Conservation (phyloP, 2,888 invertebrate genomes). For the Ormyrus thymus region DNA sequence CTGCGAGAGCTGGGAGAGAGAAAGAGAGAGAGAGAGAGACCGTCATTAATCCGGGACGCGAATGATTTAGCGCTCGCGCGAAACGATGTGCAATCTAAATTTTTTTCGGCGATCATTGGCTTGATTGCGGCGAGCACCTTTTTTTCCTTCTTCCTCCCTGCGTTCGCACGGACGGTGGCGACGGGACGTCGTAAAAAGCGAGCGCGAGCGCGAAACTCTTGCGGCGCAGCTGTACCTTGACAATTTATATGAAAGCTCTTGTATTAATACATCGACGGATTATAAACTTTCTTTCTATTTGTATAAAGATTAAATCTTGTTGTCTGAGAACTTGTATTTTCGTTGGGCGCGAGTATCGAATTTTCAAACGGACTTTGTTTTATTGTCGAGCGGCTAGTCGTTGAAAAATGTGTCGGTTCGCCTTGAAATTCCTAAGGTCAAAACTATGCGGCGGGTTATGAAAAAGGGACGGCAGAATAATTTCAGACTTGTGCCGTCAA, state of each 20-base stretch:
- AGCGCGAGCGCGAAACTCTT: background rate
- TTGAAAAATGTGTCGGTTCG: too few species aligned
- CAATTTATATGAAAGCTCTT: too few species aligned
- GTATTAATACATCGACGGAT: background rate
- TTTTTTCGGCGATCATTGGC: constrained; percentile 43
- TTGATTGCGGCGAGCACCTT: constrained; percentile 39
- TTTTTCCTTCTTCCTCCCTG: constrained; percentile 4
- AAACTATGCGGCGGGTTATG: too few species aligned
- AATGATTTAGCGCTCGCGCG: constrained; percentile 57
- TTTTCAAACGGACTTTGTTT: too few species aligned
- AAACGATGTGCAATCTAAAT: constrained; percentile 46
- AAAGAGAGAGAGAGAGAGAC: constrained; percentile 12
- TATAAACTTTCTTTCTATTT: too few species aligned
- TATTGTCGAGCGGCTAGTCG: too few species aligned
- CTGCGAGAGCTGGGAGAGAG: background rate
- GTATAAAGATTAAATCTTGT: too few species aligned
- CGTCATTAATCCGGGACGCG: constrained; percentile 49
- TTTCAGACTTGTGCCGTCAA: constrained; percentile 2
- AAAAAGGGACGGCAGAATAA: constrained; percentile 14
- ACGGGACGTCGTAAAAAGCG: background rate
- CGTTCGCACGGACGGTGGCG: background rate
- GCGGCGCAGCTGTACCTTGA: background rate
- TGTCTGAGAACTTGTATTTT: too few species aligned
- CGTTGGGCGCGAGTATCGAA: too few species aligned
- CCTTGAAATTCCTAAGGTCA: too few species aligned